Evolutionary conservation across 2,113 vertebrate species (phyloP), one percentile per base, ranked within the genome.

Genomic region (Antennarius striatus): DNA sequence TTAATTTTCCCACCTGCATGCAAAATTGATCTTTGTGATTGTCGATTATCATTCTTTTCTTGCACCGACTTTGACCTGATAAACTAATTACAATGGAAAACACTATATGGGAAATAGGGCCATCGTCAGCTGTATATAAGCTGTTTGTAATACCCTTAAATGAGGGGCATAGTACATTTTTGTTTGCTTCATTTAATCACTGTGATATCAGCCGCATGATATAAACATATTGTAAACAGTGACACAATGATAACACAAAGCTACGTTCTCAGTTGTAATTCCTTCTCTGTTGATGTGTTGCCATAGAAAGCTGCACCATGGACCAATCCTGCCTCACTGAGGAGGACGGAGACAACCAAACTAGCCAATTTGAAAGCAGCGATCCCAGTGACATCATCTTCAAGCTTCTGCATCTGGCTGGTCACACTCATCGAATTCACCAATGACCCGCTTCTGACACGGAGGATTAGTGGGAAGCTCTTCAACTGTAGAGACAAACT

Each of bases 281-380:
- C 53, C 28, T 63, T 6, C 1, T 5, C 17, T 10, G 4, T 62
- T 8, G n/a, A 32, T 2, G 3, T 13, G 32, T 36, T 36, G 5
- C 43, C 40, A 47, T 73, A 92, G 90, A 91, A n/a, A 74, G 88
- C 73, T 92, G 91, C 78, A 75, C 63, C 54, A 58, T 77, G 15
- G 90, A 91, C 77, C 90, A 88, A 46, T 85, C 82, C 56, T 92
- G 90, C 74, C 72, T 90, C 39, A 46, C 56, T 0, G 88, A 90
- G 2, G 87, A 91, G 22, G 89, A 90, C 5, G 84, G 72, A 29
- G 83, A 89, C 0, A 78, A 89, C 16, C 77, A 82, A 56, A 58
- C 7, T 7, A 64, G 82, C 69, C 90, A 72, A 46, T 80, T 68
- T 0, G 86, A 92, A 14, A 68, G 73, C 50, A 56, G 77, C 13